phyloP scores from a whole-genome alignment of 2,888 invertebrate species.

The Tuta absoluta region DNA sequence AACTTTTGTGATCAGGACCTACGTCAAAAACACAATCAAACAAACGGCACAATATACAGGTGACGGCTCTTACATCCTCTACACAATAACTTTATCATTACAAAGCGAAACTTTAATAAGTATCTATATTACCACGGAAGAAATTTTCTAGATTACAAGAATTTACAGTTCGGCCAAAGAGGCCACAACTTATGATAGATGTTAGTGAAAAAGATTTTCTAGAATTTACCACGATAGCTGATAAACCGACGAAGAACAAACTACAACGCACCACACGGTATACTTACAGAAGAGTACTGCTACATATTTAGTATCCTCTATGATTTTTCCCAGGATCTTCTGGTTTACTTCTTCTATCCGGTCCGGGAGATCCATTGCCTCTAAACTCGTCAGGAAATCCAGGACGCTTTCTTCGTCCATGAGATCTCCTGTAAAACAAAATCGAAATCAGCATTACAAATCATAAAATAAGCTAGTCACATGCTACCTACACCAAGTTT shows the following conservation, averaged over 20 bases:
- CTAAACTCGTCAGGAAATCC: conserved; percentile 95
- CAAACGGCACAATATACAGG: conserved; percentile 74
- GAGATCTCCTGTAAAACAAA: conserved; percentile 86
- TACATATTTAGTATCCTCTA: conserved; percentile 94
- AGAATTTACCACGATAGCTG: conserved; percentile 67
- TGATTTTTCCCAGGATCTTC: conserved; percentile 93
- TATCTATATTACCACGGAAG: conserved; percentile 55
- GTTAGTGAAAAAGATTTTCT: conserved; percentile 72
- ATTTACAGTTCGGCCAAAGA: conserved; percentile 48
- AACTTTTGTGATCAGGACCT: conserved; percentile 81
- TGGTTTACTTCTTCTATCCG: conserved; percentile 97
- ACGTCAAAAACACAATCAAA: conserved; percentile 80
- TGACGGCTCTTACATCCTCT: conserved; percentile 43
- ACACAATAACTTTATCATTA: conserved; percentile 56
- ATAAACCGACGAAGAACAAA: conserved; percentile 60
- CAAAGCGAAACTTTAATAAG: conserved; percentile 48
- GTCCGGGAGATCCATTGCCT: conserved; percentile 97
- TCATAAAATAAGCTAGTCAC: neutral
- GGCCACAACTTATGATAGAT: conserved; percentile 38
- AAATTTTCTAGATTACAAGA: conserved; percentile 42
- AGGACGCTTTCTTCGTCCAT: conserved; percentile 97
- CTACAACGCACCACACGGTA: conserved; percentile 43
- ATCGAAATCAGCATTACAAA: neutral
- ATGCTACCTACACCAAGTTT: too few species aligned
- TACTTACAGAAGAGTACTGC: conserved; percentile 97